Evolutionary conservation across 2,113 vertebrate species (phyloP).

Genomic region (Tetrax tetrax): DNA sequence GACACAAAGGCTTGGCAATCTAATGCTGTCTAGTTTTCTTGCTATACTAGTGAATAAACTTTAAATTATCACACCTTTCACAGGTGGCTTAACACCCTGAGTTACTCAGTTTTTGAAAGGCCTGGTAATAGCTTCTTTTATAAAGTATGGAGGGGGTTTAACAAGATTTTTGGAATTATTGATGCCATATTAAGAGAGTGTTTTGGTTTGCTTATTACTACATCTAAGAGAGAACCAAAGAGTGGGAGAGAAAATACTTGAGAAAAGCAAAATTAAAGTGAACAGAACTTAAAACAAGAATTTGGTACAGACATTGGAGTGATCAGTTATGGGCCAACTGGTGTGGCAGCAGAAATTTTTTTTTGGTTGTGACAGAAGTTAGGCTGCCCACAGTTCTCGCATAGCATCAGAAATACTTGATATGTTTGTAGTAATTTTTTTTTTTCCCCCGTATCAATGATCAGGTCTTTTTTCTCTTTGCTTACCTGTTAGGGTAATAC

Average conservation of each 20-base stretch:
- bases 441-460: fast-evolving
- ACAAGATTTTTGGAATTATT: neutral
- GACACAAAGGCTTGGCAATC: neutral
- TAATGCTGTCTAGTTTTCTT: neutral
- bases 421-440: neutral
- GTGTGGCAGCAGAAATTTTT: neutral
- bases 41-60: neutral
- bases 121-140: neutral
- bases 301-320: neutral
- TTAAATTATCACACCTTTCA: slow-evolving; percentile 4
- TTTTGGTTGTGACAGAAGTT: neutral
- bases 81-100: neutral
- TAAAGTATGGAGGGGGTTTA: neutral
- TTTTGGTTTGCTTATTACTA: neutral
- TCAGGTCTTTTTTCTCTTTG: neutral
- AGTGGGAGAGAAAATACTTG: neutral
- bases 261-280: neutral
- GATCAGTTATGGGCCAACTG: neutral
- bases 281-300: neutral
- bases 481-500: neutral
- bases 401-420: neutral
- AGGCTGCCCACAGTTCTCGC: neutral
- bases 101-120: neutral
- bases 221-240: neutral
- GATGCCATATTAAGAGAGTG: neutral